A percentile compares a stretch with the other conserved stretches of the same genome.
Evolutionary conservation across 2,888 invertebrate species (phyloP).

Genomic region (Plemyria rubiginata): DNA sequence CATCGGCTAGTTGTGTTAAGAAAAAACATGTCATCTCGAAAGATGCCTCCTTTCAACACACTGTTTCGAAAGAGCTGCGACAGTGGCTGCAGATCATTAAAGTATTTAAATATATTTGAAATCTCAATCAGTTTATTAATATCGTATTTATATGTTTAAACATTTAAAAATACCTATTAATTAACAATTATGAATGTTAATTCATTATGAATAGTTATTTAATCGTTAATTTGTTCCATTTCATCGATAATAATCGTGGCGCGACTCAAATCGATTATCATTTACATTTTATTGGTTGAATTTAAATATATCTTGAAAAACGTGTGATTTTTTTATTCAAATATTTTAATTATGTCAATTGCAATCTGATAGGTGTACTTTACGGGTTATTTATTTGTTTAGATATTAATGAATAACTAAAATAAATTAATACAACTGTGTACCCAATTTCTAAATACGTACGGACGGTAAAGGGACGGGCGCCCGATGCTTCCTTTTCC

Average conservation of each 20-base stretch:
- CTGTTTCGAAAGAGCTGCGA: too few relatives aligned
- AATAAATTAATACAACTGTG: too few relatives aligned
- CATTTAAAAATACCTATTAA: slow-evolving; percentile 8
- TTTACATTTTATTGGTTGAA: slow-evolving; percentile 24
- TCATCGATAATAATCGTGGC: slow-evolving; percentile 23
- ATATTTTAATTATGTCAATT: slow-evolving; percentile 16
- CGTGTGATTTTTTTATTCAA: slow-evolving; percentile 28
- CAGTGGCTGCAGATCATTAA: too few relatives aligned
- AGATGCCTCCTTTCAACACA: too few relatives aligned
- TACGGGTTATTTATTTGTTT: slow-evolving; percentile 11
- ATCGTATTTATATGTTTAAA: neutral
- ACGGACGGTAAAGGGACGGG: too few relatives aligned
- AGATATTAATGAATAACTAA: neutral
- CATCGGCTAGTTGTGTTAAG: too few relatives aligned
- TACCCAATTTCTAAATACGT: too few relatives aligned
- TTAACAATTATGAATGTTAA: slow-evolving; percentile 12
- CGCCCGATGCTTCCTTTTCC: too few relatives aligned
- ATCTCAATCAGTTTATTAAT: slow-evolving; percentile 3
- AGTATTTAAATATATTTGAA: neutral
- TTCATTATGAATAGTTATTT: slow-evolving; percentile 3
- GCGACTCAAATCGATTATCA: slow-evolving; percentile 23
- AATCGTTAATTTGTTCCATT: slow-evolving; percentile 16
- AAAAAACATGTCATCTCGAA: too few relatives aligned
- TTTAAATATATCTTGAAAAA: slow-evolving; percentile 18
- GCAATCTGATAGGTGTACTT: neutral